A percentile compares a stretch with the other conserved stretches of the same genome.
phyloP scores from a whole-genome alignment of 1,140 invertebrate genomes.

The Drosophila ogumai region DNA sequence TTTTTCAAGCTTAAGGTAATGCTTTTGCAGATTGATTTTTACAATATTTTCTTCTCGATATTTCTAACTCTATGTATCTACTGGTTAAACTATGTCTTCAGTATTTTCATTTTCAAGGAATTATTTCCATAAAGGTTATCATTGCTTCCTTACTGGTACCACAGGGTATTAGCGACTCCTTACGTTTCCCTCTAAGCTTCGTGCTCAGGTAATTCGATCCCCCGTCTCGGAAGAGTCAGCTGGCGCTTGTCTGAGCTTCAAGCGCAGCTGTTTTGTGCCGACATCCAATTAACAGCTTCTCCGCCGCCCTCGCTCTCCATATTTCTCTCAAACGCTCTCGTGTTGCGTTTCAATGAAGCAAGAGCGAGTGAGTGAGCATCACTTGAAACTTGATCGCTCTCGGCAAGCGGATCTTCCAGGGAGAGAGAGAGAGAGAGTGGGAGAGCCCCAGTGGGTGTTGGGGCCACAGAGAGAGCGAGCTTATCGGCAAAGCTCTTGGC shows the following conservation, averaged over 20 bases:
- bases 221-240: conserved; percentile 61
- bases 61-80: too few relatives aligned
- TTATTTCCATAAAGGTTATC: not conserved
- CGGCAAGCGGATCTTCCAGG: conserved; percentile 7
- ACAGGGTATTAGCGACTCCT: conserved; percentile 20
- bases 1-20: not conserved
- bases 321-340: not conserved
- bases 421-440: not conserved
- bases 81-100: too few relatives aligned
- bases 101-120: too few relatives aligned
- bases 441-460: not conserved
- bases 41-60: too few relatives aligned
- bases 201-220: conserved; percentile 58
- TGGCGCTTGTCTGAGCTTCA: conserved; percentile 63
- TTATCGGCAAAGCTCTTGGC: conserved; percentile 41
- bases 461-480: conserved; percentile 10
- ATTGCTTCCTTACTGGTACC: not conserved
- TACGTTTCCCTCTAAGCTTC: not conserved
- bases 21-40: not conserved
- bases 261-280: conserved; percentile 73
- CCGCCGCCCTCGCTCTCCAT: not conserved
- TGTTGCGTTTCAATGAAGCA: conserved; percentile 1
- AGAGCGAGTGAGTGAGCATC: conserved; percentile 30
- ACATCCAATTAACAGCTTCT: conserved; percentile 71
- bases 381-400: conserved; percentile 69